phyloP scores from a whole-genome alignment of 2,113 vertebrate species.

The Chaetodon auriga region DNA sequence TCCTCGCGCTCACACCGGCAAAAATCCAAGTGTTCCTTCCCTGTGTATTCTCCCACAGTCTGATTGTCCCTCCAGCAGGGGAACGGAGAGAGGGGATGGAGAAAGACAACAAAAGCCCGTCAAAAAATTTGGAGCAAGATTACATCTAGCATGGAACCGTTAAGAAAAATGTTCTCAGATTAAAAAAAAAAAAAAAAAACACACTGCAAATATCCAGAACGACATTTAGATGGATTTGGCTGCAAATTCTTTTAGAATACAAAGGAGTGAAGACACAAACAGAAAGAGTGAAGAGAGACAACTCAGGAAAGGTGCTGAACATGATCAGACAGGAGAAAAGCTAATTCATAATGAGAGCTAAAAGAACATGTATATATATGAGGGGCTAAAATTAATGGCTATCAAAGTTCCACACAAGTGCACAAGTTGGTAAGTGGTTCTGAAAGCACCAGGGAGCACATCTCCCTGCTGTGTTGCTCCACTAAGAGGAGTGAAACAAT shows the following conservation, averaged over 20 bases:
- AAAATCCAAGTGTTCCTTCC: slow-evolving; percentile 17
- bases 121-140: slow-evolving; percentile 1
- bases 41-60: slow-evolving; percentile 9
- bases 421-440: slow-evolving; percentile 63
- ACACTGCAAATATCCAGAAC: slow-evolving; percentile 6
- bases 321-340: not conserved
- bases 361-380: slow-evolving; percentile 1
- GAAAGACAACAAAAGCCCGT: slow-evolving; percentile 2
- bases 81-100: not conserved
- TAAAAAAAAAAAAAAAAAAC: slow-evolving; percentile 2
- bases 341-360: slow-evolving; percentile 42
- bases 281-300: not conserved
- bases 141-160: not conserved
- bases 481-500: slow-evolving; percentile 64
- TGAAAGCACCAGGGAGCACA: slow-evolving; percentile 66
- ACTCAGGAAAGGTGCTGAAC: not conserved
- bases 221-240: slow-evolving; percentile 24
- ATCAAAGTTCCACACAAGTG: slow-evolving; percentile 25
- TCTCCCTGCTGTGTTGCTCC: slow-evolving; percentile 51
- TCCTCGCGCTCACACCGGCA: slow-evolving; percentile 25
- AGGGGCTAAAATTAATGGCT: slow-evolving; percentile 37
- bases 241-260: not conserved
- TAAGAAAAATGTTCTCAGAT: slow-evolving; percentile 4
- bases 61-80: slow-evolving; percentile 12
- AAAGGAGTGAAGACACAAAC: slow-evolving; percentile 10